Evolutionary conservation across 2,888 invertebrate genomes (phyloP).

Genomic region (Agrotis segetum): DNA sequence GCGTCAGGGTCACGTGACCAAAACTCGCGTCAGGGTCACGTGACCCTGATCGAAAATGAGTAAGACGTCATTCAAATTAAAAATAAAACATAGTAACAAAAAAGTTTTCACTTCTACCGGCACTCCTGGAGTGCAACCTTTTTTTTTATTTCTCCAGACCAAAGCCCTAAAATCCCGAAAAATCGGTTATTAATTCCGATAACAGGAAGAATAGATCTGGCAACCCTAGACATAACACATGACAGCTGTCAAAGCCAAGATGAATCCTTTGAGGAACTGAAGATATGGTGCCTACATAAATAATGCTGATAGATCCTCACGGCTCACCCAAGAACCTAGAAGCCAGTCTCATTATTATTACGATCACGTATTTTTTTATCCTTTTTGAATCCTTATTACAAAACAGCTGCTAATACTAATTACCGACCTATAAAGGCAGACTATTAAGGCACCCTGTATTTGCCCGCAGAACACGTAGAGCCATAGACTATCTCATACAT

Average conservation of each 20-base stretch:
- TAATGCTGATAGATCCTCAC: not conserved
- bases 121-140: too few species aligned
- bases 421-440: slow-evolving; percentile 3
- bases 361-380: not conserved
- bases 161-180: too few species aligned
- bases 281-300: slow-evolving; percentile 1
- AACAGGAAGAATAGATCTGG: too few species aligned
- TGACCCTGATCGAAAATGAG: too few species aligned
- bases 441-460: slow-evolving; percentile 28
- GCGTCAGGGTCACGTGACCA: too few species aligned
- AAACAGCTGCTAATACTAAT: slow-evolving; percentile 31
- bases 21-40: too few species aligned
- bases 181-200: too few species aligned
- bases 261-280: not conserved
- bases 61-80: too few species aligned
- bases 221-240: not conserved
- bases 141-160: too few species aligned
- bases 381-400: not conserved
- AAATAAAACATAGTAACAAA: too few species aligned
- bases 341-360: slow-evolving; percentile 7
- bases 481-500: slow-evolving; percentile 33
- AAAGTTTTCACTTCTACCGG: too few species aligned
- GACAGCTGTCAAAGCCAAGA: not conserved
- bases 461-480: slow-evolving; percentile 40
- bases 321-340: not conserved